Evolutionary conservation across 2,888 invertebrate species (phyloP), one percentile per base, ranked within the genome.

Genomic region (Poecilus cupreus): DNA sequence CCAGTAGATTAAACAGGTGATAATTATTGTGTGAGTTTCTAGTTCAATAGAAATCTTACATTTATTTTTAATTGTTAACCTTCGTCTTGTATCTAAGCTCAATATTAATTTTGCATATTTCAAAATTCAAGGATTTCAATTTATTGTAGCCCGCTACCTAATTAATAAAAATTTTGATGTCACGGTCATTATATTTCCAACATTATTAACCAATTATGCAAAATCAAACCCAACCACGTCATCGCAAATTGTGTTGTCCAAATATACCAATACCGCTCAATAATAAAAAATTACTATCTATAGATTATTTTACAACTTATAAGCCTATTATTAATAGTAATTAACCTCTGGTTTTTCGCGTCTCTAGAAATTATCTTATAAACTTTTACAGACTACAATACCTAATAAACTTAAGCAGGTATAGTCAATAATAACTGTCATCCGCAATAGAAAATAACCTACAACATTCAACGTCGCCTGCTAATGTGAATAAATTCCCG

Each of bases 91-190:
- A 32, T 32, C 32, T 32, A 8, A 32, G 10, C 46, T 24, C 46
- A 72, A 72, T 72, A 72, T 72, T 46, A 72, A 72, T 72, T 72
- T 46, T 72, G 72, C 43, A 72, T 72, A 72, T 43, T 46, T 46
- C 43, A 46, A 24, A 13, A 32, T 46, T 72, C 72, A 72, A 72
- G 72, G 72, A 18, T 72, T 46, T 72, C 18, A 46, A 72, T 72
- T 46, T 72, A 72, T 72, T 72, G 72, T 72, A 13, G 46, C 72
- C 72, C 72, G 22, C 26, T 46, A 24, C 72, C 46, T 46, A 72
- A 72, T 72, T 72, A 46, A 72, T 72, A 72, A 72, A 37, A 32
- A 37, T 72, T 72, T 72, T 72, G 72, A 72, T 72, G 72, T 46
- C 72, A 72, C 72, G 72, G 72, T 4, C 72, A 46, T 18, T 1